Evolutionary conservation across 2,888 invertebrate genomes (phyloP).

Genomic region (Cotesia congregata): DNA sequence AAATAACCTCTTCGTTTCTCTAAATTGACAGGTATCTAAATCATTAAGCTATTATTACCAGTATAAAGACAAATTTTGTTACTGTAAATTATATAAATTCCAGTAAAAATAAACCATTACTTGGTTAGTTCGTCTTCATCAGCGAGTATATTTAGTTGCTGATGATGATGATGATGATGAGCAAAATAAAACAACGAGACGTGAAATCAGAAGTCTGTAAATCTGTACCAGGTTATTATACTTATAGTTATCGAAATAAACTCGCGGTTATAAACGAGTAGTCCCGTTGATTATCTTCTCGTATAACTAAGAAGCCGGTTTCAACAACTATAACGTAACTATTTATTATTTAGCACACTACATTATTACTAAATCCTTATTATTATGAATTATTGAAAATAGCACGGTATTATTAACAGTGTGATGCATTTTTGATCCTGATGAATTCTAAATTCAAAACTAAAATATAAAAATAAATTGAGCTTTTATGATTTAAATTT

Average conservation of each 20-base stretch:
- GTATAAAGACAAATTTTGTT: not conserved
- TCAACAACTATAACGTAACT: constrained; percentile 16
- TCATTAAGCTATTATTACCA: not conserved
- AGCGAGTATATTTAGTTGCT: not conserved
- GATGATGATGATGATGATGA: not conserved
- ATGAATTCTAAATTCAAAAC: too few species aligned
- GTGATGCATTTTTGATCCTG: too few species aligned
- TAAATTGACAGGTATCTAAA: constrained; percentile 23
- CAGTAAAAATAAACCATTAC: not conserved
- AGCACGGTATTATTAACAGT: too few species aligned
- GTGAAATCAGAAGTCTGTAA: constrained; percentile 28
- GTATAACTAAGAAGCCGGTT: constrained; percentile 21
- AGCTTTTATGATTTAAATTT: not conserved
- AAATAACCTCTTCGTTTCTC: too few species aligned
- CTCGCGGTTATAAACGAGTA: constrained; percentile 34
- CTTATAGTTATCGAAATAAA: constrained; percentile 35
- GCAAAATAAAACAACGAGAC: not conserved
- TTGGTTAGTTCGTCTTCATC: not conserved
- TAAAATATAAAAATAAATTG: not conserved
- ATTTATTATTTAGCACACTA: not conserved
- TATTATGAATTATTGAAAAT: not conserved
- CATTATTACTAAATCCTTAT: not conserved
- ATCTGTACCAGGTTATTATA: constrained; percentile 31
- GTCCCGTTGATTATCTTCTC: constrained; percentile 25
- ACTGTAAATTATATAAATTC: constrained; percentile 11